Evolutionary conservation across 2,888 invertebrate genomes (phyloP), one percentile per base, ranked within the genome.

Genomic region (Ennomos fuscantarius): DNA sequence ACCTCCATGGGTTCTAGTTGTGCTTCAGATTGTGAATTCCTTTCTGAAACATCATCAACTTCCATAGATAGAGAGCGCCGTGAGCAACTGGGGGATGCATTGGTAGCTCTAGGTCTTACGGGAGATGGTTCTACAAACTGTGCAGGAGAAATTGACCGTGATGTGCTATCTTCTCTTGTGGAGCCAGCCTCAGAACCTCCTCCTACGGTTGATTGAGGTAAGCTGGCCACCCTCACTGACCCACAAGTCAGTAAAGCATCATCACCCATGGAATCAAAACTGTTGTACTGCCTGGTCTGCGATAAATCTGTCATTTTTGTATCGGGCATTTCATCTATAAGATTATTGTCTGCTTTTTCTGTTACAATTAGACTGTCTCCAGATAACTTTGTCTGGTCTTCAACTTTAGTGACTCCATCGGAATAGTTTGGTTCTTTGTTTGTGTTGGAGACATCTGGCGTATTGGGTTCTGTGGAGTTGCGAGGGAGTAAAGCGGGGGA

Each of bases 221-320:
- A 77, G 60, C 84, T 87, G 11, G 79, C 74, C 41, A 89, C 89
- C 67, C 89, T 80, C 41, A 90, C 90, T 48, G 91, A 86, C 1
- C 91, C 91, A 82, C 91, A 92, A 63, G 86, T 88, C 62, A 92
- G 74, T 55, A 89, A 76, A 55, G 88, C 82, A 33, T 92, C 89
- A 62, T 92, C 90, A 69, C 89, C 89, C 83, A 92, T 92, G 6
- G 91, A 89, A 70, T 89, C 91, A 82, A 91, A 90, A 69, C 92
- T 92, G 68, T 86, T 90, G 65, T 89, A 92, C 68, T 90, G 90
- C 76, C 89, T 85, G 15, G 87, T 90, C 70, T 92, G 90, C 62
- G 92, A 87, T 60, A 93, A 74, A 72, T 92, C 91, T 76, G 91
- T 87, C 90, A 93, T 92, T 80, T 93, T 93, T 24, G 92, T 90